Evolutionary conservation across 1,140 invertebrate species (phyloP).

Genomic region (Scylla paramamosain): DNA sequence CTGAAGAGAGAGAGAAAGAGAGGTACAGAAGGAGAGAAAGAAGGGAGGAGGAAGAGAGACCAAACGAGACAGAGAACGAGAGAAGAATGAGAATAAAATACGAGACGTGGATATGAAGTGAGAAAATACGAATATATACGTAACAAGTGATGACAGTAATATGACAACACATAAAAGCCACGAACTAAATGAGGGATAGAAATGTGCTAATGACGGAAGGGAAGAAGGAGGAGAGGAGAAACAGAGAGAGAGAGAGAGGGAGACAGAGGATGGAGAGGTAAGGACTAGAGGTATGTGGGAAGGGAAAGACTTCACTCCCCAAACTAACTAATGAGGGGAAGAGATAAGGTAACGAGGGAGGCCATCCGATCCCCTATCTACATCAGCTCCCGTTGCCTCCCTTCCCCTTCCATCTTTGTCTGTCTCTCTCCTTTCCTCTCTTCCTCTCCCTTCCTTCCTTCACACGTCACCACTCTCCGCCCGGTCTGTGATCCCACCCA

Average conservation of each 20-base stretch:
- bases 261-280: too few species aligned
- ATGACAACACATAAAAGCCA: background rate
- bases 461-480: too few species aligned
- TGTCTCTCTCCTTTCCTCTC: background rate
- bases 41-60: too few species aligned
- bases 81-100: background rate
- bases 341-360: background rate
- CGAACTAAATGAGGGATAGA: background rate
- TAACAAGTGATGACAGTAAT: background rate
- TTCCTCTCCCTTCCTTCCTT: too few species aligned
- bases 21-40: background rate
- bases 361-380: background rate
- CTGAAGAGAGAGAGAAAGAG: background rate
- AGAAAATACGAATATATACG: background rate
- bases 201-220: background rate
- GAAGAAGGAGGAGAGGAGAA: background rate
- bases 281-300: too few species aligned
- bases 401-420: background rate
- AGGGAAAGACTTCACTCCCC: too few species aligned
- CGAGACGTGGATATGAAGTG: background rate
- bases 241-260: background rate
- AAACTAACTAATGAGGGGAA: background rate
- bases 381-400: background rate
- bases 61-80: too few species aligned
- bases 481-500: too few species aligned